Percentiles rank a stretch among this genome's conserved stretches.
phyloP scores from a whole-genome alignment of 2,113 vertebrate species.

The Casuarius casuarius region DNA sequence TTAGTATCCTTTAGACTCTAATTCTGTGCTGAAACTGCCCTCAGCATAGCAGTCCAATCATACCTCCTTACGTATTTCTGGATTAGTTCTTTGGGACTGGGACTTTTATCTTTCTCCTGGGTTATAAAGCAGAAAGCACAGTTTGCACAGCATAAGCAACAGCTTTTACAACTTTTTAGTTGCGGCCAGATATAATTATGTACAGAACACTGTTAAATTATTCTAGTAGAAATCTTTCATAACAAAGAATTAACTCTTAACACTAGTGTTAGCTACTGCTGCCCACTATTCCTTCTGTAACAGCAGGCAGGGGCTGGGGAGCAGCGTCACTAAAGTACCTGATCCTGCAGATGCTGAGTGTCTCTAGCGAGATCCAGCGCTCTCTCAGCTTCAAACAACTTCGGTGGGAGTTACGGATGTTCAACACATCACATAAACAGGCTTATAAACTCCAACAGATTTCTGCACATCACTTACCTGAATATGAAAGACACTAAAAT shows the following conservation, averaged over 20 bases:
- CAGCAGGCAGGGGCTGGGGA: not conserved
- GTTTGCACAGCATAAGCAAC: not conserved
- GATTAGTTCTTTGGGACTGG: not conserved
- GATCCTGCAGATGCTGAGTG: not conserved
- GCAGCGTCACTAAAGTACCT: not conserved
- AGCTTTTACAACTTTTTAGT: not conserved
- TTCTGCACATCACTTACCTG: conserved; percentile 43
- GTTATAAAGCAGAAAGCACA: not conserved
- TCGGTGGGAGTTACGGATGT: not conserved
- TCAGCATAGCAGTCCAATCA: not conserved
- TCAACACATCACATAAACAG: not conserved
- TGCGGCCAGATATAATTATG: not conserved
- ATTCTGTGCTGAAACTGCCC: not conserved
- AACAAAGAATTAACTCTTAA: not conserved
- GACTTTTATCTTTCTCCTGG: not conserved
- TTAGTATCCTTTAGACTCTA: not conserved
- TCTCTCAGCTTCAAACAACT: not conserved
- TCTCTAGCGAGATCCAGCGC: not conserved
- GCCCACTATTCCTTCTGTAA: not conserved
- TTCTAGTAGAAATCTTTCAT: not conserved
- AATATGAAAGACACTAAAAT: conserved; percentile 27
- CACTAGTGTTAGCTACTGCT: not conserved
- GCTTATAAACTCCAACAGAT: not conserved
- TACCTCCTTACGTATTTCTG: not conserved
- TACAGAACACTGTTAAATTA: not conserved